Base-by-base conservation (phyloP, 2,888 invertebrate genomes). In the Trilocha varians region DNA sequence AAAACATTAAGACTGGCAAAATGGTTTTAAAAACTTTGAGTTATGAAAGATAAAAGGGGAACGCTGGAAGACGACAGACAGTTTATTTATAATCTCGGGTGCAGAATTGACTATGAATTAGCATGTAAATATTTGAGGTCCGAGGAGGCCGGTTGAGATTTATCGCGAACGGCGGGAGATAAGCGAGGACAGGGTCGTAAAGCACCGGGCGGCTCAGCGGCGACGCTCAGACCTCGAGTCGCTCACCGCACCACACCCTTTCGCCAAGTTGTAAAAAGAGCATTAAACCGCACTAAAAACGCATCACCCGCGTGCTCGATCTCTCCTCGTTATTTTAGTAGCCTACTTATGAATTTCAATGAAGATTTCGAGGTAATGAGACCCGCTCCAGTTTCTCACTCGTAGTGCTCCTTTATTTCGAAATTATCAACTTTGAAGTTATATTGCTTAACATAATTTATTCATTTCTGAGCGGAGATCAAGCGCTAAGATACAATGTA, bases 41-140 rank as follows among this genome's bases (percentile, higher is more conserved):
- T 72, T 70, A 70, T 78, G 72, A 80, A 80, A 83, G 80, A 82
- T 82, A 84, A 82, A 80, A 65, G 66, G 55, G 65, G 64, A 68
- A 67, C 57, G 58, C 55, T 53, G 70, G 65, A 66, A 70, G 66
- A 62, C 67, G 55, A 70, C 62, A 61, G 65, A 64, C 78, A 72
- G 78, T 79, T 84, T 83, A 82, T 82, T 82, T 79, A 84, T 83
- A 84, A 84, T 83, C 84, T 83, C 77, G 75, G 77, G 73, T 74
- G 75, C 78, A 67, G 73, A 78, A 83, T 79, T 77, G 78, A 69
- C 79, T 78, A 80, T 73, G 82, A 83, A 85, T 84, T 84, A 85
- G 76, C 82, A 84, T 85, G 80, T 85, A 80, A 85, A 85, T 85
- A 85, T 84, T 85, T 82, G 77, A 85, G 71, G 83, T 83, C 82